Percentiles rank a stretch among this genome's conserved stretches.
phyloP scores from a whole-genome alignment of 2,797 vertebrate genomes.

The Tenualosa ilisha region DNA sequence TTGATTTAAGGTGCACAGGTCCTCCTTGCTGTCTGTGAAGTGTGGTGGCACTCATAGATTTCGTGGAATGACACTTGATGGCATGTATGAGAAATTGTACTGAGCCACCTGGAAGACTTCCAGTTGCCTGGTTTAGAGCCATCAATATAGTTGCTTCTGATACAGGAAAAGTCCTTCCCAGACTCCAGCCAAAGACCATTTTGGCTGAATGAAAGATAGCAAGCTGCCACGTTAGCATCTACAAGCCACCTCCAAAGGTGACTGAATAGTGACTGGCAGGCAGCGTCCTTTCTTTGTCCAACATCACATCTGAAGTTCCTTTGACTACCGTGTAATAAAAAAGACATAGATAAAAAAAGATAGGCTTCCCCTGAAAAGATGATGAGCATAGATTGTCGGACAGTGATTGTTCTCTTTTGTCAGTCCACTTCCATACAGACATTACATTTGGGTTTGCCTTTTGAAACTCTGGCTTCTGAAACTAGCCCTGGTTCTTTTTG shows the following conservation, averaged over 20 bases:
- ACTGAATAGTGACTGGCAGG: background rate
- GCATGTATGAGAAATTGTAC: background rate
- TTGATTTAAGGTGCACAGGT: background rate
- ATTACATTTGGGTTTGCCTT: background rate
- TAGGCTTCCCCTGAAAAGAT: background rate
- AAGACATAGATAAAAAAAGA: background rate
- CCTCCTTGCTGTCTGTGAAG: constrained; percentile 7
- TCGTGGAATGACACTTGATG: constrained; percentile 65
- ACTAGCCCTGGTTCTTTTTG: background rate
- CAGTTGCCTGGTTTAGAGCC: background rate
- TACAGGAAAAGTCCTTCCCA: background rate
- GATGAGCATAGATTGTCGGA: background rate
- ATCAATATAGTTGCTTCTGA: constrained; percentile 16
- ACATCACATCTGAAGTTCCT: background rate
- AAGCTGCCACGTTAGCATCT: background rate
- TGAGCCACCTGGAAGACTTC: background rate
- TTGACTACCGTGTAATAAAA: background rate
- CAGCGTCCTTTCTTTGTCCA: background rate
- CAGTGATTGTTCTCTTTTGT: background rate
- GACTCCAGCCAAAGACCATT: constrained; percentile 17
- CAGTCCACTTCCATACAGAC: background rate
- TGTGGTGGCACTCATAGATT: background rate
- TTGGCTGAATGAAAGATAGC: no score
- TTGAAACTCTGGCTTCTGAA: background rate
- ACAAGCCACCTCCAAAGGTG: background rate